Evolutionary conservation across 2,113 vertebrate genomes (phyloP), one percentile per base, ranked within the genome.

Genomic region (Scomber colias): DNA sequence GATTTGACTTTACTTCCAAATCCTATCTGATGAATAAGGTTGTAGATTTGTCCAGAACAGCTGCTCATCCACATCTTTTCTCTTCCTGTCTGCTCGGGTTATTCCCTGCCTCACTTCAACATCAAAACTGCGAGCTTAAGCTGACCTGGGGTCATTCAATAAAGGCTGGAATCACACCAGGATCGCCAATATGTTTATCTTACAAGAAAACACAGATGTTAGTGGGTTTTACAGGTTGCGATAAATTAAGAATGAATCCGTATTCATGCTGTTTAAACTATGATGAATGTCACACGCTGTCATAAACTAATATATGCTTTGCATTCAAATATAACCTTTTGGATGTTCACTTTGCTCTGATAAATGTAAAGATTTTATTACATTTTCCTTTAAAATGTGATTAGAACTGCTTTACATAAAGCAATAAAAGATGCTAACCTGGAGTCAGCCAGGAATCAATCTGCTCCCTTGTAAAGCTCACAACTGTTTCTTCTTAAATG

Each of bases 1-100:
- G 63, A 83, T 87, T 89, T 78, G 63, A 84, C 90, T 90, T 87
- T 60, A 78, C 79, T 62, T 86, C 72, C 83, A 83, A 78, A 87
- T 84, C 74, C 61, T 84, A 71, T 81, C 70, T 73, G 87, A 87
- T 79, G 77, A 83, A 83, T 68, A 69, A 6, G 54, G 60, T 75
- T 80, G 7, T 53, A 31, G 50, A 69, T 77, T 62, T 54, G 49
- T 71, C 70, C 27, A 56, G 67, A 86, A 55, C 86, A 91, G 85
- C 89, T 83, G 85, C 84, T 88, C 49, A 24, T 87, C 53, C 64
- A 2, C 64, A 35, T 56, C 48, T 71, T 46, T 49, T 61, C 49
- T 75, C 15, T 59, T 72, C 51, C 56, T 60, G 68, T 57, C 44
- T 77, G 76, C 51, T 51, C 46, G 65, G 60, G 60, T 49, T 30